Conservation (phyloP, 2,113 vertebrate species). For the Psittacus erithacus region DNA sequence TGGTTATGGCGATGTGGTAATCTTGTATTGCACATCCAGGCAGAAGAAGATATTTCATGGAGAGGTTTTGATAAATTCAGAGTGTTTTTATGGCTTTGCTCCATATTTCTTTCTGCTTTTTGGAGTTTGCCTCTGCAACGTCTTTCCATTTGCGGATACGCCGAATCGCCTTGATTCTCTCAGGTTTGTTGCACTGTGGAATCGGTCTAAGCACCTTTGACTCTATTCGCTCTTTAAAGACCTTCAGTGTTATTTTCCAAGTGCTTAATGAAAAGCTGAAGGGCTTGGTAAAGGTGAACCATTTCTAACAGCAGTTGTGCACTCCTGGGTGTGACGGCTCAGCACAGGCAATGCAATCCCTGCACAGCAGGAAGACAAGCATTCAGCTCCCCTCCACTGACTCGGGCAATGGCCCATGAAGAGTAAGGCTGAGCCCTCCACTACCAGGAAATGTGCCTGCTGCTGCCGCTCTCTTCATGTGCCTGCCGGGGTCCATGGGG, state of each 20-base stretch:
- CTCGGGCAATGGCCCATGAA: not conserved
- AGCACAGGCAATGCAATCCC: not conserved
- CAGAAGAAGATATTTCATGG: not conserved
- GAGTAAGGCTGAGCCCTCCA: not conserved
- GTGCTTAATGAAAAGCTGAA: not conserved
- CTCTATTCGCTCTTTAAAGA: not conserved
- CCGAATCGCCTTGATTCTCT: not conserved
- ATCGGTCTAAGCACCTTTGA: not conserved
- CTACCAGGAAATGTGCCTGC: not conserved
- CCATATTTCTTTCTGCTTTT: not conserved
- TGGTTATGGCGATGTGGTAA: not conserved
- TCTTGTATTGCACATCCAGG: not conserved
- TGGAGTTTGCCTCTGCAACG: not conserved
- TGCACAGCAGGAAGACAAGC: not conserved
- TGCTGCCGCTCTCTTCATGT: not conserved
- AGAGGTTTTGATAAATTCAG: not conserved
- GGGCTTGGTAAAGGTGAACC: not conserved
- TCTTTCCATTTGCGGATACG: not conserved
- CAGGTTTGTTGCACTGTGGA: not conserved
- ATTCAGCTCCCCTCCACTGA: not conserved
- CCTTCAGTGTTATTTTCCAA: not conserved
- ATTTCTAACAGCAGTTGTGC: not conserved
- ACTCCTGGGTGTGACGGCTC: not conserved
- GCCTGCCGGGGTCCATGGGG: not conserved
- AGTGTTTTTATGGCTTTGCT: not conserved